A percentile compares a stretch with the other conserved stretches of the same genome.
Evolutionary conservation across 2,113 vertebrate genomes (phyloP).

Genomic region (Chrysemys picta): DNA sequence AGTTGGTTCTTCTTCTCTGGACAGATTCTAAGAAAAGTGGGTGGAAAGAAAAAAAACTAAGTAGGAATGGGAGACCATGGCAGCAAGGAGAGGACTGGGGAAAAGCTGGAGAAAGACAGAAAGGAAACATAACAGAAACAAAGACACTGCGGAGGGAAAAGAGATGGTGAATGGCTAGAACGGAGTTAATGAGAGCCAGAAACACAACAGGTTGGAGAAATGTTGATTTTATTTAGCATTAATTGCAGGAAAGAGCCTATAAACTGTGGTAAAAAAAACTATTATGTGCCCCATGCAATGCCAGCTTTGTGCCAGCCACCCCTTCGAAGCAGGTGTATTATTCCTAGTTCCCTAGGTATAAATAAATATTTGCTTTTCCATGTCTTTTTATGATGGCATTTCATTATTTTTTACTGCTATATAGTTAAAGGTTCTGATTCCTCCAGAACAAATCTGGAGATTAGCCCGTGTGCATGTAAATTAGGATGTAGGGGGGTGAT

Average conservation of each 20-base stretch:
- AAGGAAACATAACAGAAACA: background rate
- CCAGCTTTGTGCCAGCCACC: slow-evolving; percentile 77
- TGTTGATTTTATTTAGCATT: slow-evolving; percentile 83
- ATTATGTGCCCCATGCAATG: slow-evolving; percentile 78
- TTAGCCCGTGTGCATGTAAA: rapidly evolving
- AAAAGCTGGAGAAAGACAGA: background rate
- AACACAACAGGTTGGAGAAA: slow-evolving; percentile 71
- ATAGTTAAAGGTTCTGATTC: slow-evolving; percentile 61
- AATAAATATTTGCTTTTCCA: slow-evolving; percentile 80
- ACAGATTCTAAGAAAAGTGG: background rate
- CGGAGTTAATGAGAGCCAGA: slow-evolving; percentile 62
- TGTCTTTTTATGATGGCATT: slow-evolving; percentile 70
- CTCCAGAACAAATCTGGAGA: background rate
- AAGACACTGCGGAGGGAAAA: background rate
- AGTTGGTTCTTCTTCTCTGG: no score
- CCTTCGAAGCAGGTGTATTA: slow-evolving; percentile 79
- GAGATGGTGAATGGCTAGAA: slow-evolving; percentile 44
- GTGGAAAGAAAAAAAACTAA: background rate
- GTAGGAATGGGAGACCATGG: background rate
- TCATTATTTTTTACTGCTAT: slow-evolving; percentile 81
- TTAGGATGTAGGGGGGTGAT: background rate
- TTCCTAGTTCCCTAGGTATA: slow-evolving; percentile 78
- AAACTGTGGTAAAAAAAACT: slow-evolving; percentile 76
- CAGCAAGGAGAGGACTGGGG: background rate
- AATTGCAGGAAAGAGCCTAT: slow-evolving; percentile 82